Base-by-base conservation (phyloP, 1,140 invertebrate species). In the Diabrotica undecimpunctata region DNA sequence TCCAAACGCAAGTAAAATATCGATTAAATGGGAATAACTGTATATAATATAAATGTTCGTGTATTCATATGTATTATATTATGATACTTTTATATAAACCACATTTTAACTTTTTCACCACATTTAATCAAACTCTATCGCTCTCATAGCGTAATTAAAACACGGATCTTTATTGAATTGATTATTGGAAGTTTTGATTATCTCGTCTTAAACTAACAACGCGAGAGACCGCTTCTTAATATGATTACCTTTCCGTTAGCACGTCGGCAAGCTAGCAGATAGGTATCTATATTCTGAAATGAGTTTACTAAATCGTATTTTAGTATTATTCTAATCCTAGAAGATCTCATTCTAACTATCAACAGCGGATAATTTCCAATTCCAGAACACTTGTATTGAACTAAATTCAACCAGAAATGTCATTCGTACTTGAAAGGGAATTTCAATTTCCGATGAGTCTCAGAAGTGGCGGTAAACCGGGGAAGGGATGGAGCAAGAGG, bases 361-460 rank as follows among this genome's bases (percentile, higher is more conserved):
- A 46, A 46, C 41, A 46, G 41, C 5, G 41, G 41, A 46, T 46
- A 46, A 46, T 46, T 46, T 46, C 41, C 8, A 46, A 46, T 46
- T 46, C 41, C n/a, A 46, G 41, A 46, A 46, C 41, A 57, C 55
- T 37, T 57, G n/a, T 57, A 57, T 57, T 57, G 55, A 57, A 37
- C 55, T 57, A 57, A 57, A 57, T 57, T 37, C 36, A 12, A 57
- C 25, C 55, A 57, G 55, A 57, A 57, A 57, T 57, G 55, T 57
- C 55, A 57, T 57, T 57, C 36, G 55, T 57, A 57, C 55, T 57
- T 57, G 55, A 57, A 57, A 57, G 25, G 55, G 55, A 57, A 57
- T 57, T 57, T 57, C 55, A 57, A 57, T 57, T 57, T 57, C 36
- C 55, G 55, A 57, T 57, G 55, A 57, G 55, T n/a, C 55, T n/a